Base-by-base conservation (phyloP, 2,797 vertebrate genomes). In the Urosaurus nigricauda region DNA sequence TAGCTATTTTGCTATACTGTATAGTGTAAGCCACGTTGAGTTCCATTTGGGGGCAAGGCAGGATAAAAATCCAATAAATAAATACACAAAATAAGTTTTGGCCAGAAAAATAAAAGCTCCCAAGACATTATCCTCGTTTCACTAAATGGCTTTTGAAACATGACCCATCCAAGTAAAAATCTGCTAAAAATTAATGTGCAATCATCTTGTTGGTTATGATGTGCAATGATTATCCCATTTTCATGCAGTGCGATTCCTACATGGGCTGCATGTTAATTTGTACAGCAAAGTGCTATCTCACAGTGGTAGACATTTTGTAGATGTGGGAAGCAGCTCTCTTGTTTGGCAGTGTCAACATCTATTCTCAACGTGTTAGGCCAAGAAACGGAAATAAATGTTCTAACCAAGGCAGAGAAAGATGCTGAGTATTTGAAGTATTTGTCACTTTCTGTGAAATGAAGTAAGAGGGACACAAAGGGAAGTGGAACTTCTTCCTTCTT, bases 401-500 rank as follows among this genome's bases (percentile, higher is more conserved):
- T 86, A 77, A 89, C 60, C 3, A 4, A 83, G 24, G 71, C 26
- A 58, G 60, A 35, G 71, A 85, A 86, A 86, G 35, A 80, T 63
- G 58, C 26, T 53, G 40, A 77, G n/a, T 24, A 60, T 65, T 89
- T 26, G n/a, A 82, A 84, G 19, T 65, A 26, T 85, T 75, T 82
- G 40, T 81, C 19, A 75, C 37, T 68, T 89, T 82, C 84, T 89
- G 79, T 89, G 88, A 89, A 89, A 83, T 89, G 88, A 81, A 43
- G 88, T 86, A 89, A 89, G 71, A 89, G 43, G 47, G 71, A 19
- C 58, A 3, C 47, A 83, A 86, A 86, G 79, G 79, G 88, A 89
- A 89, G 88, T 82, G 29, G 71, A 83, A 89, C 84, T 89, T 89
- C 88, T 89, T 70, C 70, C 84, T 89, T 89, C 88, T 56, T 68